Evolutionary conservation across 2,113 vertebrate genomes (phyloP).

Genomic region (Gambusia affinis): DNA sequence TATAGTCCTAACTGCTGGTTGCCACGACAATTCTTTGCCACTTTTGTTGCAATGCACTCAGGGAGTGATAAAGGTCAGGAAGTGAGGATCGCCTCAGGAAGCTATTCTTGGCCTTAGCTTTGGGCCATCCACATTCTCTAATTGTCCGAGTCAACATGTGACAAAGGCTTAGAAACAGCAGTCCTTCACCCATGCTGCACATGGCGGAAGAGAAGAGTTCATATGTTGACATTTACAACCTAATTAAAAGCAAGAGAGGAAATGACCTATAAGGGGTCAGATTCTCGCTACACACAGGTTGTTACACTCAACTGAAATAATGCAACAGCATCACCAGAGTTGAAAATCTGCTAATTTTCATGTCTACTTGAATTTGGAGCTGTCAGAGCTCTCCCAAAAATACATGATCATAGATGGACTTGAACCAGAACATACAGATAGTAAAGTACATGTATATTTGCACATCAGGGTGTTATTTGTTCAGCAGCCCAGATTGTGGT

Average conservation of each 20-base stretch:
- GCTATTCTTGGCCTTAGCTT: constrained; percentile 47
- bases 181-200: constrained; percentile 27
- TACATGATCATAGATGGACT: constrained; percentile 25
- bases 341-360: constrained; percentile 39
- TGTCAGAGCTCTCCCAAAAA: constrained; percentile 4
- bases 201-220: constrained; percentile 31
- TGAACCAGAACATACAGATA: constrained; percentile 27
- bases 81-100: constrained; percentile 32
- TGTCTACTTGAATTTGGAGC: not conserved
- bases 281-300: constrained; percentile 43
- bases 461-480: constrained; percentile 30
- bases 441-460: constrained; percentile 44
- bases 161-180: constrained; percentile 49
- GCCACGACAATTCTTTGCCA: constrained; percentile 33
- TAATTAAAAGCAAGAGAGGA: constrained; percentile 71
- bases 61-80: constrained; percentile 47
- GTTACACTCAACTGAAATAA: constrained; percentile 16
- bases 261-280: constrained; percentile 44
- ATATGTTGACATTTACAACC: constrained; percentile 77
- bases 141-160: constrained; percentile 54
- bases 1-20: constrained; percentile 64
- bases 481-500: constrained; percentile 7
- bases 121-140: constrained; percentile 46
- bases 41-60: constrained; percentile 41
- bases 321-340: constrained; percentile 28